Base-by-base conservation (phyloP, 1,140 invertebrate genomes). In the Chironomus striatipennis region DNA sequence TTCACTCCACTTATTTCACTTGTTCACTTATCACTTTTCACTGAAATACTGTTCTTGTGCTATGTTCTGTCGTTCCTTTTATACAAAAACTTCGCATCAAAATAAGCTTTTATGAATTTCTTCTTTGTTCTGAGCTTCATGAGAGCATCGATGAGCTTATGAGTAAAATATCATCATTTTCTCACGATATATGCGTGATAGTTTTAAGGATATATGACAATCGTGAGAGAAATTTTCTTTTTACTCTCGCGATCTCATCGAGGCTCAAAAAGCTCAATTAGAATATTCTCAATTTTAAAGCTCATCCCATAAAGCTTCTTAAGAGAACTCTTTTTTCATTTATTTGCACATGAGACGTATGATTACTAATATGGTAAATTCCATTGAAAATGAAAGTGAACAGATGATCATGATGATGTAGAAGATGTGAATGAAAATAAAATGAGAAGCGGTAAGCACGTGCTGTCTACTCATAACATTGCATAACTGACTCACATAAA, bases 1-100 rank as follows among this genome's bases (percentile, higher is more conserved):
- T 20, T 15, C 7, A 67, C 64, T 67, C n/a, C n/a, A 18, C 3
- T 17, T 21, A 18, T 9, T 21, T 20, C 18, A 18, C n/a, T 70
- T 70, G n/a, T 70, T 70, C 17, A 70, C 65, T 70, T 70, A 18
- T 70, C 65, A 70, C 65, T 20, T 21, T 70, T 70, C 20, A 70
- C 65, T 21, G 65, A 70, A 70, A 70, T 9, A 70, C 65, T 70
- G 65, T 70, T 70, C 65, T 70, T 70, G 65, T 18, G 17, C 7
- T 18, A 6, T 70, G 65, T 70, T 70, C n/a, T 70, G 65, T 12
- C 10, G 65, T 17, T 70, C n/a, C 65, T 70, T 70, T 70, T 70
- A 70, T 70, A 70, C 65, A 18, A 70, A 70, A 70, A 9, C 18
- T 1, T 57, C 24, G 24, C 12, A 57, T 57, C 47, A 57, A 57